Percentiles rank a stretch among this genome's conserved stretches.
Evolutionary conservation across 2,113 vertebrate species (phyloP).

Genomic region (Malaclemys terrapin): DNA sequence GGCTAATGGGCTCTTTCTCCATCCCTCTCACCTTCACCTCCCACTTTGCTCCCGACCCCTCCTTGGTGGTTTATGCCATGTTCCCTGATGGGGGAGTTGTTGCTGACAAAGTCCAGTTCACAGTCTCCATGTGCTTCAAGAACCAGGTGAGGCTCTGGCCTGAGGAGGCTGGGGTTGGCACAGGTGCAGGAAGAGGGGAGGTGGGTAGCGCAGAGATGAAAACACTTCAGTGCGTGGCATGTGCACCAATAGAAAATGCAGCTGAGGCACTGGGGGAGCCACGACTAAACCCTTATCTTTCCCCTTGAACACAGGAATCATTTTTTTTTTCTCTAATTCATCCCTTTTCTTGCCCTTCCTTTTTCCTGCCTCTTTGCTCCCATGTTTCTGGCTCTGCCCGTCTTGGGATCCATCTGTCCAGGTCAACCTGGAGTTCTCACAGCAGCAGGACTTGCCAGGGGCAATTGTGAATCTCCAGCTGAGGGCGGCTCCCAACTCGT

Average conservation of each 20-base stretch:
- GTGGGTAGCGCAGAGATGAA: not conserved
- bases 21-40: slow-evolving; percentile 70
- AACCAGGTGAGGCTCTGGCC: slow-evolving; percentile 72
- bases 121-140: slow-evolving; percentile 78
- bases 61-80: slow-evolving; percentile 75
- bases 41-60: slow-evolving; percentile 71
- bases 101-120: slow-evolving; percentile 75
- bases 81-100: slow-evolving; percentile 75
- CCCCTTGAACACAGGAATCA: not conserved
- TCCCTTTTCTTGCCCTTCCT: not conserved
- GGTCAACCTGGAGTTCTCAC: slow-evolving; percentile 75
- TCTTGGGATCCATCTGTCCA: not conserved
- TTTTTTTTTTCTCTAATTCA: not conserved
- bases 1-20: slow-evolving; percentile 66
- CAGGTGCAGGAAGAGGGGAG: not conserved
- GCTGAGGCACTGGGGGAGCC: not conserved
- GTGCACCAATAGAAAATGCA: not conserved
- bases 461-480: slow-evolving; percentile 68
- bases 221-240: not conserved
- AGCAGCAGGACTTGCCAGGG: slow-evolving; percentile 77
- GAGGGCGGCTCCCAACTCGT: slow-evolving; percentile 73
- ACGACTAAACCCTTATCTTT: not conserved
- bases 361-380: not conserved
- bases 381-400: not conserved
- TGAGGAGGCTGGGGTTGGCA: not conserved